phyloP scores from a whole-genome alignment of 2,113 vertebrate species.

The Oostethus manadensis region DNA sequence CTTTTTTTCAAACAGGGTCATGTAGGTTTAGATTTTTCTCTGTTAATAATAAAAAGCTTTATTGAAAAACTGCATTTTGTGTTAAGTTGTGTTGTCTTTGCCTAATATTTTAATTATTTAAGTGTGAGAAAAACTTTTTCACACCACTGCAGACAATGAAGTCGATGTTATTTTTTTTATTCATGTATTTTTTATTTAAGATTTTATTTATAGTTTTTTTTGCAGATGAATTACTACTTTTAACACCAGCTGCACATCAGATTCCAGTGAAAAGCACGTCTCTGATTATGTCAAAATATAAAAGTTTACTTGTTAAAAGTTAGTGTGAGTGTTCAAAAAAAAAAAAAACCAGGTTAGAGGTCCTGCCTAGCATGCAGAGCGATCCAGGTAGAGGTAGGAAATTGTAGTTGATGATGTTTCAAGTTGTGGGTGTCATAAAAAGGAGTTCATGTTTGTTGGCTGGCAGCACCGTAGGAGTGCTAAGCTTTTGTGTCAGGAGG shows the following conservation, averaged over 20 bases:
- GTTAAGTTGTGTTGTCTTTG: too few species aligned
- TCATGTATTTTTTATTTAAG: too few species aligned
- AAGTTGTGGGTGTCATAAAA: constrained; percentile 38
- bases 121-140: too few species aligned
- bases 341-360: constrained; percentile 17
- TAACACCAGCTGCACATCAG: constrained; percentile 44
- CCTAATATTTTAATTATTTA: too few species aligned
- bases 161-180: too few species aligned
- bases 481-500: constrained; percentile 58
- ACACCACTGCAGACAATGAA: too few species aligned
- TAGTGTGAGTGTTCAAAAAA: background rate
- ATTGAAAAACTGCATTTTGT: too few species aligned
- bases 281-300: constrained; percentile 26
- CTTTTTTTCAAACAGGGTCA: too few species aligned
- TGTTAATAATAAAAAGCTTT: too few species aligned
- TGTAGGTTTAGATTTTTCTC: too few species aligned
- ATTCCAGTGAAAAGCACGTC: constrained; percentile 26
- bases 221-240: constrained; percentile 14
- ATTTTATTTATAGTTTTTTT: too few species aligned
- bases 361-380: constrained; percentile 43
- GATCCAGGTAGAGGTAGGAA: constrained; percentile 52
- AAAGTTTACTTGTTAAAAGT: constrained; percentile 34
- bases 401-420: constrained; percentile 33
- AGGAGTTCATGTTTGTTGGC: constrained; percentile 60
- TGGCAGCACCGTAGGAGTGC: constrained; percentile 32